Percentiles rank a stretch among this genome's conserved stretches.
Conservation (phyloP, 2,888 invertebrate genomes). For the Drosophila antonietae region DNA sequence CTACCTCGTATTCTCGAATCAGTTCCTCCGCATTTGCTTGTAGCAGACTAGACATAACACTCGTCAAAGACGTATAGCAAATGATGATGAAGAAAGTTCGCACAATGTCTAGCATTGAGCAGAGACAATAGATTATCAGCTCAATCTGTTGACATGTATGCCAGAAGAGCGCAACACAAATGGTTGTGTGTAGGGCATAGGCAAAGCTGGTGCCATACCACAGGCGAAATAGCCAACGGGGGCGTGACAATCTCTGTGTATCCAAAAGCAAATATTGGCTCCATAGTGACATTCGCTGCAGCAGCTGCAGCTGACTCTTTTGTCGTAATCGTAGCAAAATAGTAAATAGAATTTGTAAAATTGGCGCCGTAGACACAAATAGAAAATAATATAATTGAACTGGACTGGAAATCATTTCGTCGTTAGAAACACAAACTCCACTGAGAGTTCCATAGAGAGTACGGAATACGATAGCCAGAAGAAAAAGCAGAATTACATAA, state of each 20-base stretch:
- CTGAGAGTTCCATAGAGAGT: not conserved
- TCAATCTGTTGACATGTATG: not conserved
- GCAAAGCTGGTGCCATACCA: constrained; percentile 7
- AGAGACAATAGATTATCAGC: not conserved
- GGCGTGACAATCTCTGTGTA: not conserved
- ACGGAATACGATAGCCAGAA: not conserved
- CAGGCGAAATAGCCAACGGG: constrained; percentile 10
- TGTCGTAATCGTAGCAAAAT: constrained; percentile 9
- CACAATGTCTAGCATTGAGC: constrained; percentile 4
- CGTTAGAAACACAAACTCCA: not conserved
- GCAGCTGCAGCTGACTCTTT: constrained; percentile 10
- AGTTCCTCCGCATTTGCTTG: constrained; percentile 15
- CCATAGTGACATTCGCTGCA: constrained; percentile 8
- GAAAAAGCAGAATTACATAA: not conserved
- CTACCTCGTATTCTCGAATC: no score
- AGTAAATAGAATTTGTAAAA: constrained; percentile 16
- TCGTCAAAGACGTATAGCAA: constrained; percentile 24
- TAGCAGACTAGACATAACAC: constrained; percentile 10
- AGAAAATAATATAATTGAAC: constrained; percentile 14
- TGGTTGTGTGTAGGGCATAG: not conserved
- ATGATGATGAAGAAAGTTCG: constrained; percentile 24
- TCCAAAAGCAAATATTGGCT: constrained; percentile 1
- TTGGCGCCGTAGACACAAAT: not conserved
- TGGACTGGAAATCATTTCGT: constrained; percentile 22
- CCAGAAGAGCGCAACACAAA: not conserved